These are phyloP conservation scores for Sarcophaga rosellei DNA, from an alignment of 2,888 invertebrate species.

Conservation along the genomic window DNA sequence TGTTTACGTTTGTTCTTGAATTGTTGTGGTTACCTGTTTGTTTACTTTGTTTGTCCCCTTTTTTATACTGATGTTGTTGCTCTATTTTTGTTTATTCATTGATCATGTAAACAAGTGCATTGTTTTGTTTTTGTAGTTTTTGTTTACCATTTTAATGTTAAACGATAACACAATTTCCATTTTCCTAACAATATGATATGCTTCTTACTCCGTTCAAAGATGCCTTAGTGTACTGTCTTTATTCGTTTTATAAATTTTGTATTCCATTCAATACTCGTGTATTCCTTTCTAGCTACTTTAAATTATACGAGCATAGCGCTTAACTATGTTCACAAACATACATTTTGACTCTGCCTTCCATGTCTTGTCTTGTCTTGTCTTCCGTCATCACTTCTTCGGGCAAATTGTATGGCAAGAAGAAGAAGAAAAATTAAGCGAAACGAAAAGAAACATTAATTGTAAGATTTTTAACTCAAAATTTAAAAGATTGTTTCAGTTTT, in stretches of 20 bases:
- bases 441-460: conserved; percentile 1
- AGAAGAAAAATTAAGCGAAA: background rate
- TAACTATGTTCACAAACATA: background rate
- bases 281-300: conserved; percentile 52
- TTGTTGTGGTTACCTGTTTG: no score
- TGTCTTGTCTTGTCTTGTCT: conserved; percentile 50
- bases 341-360: conserved; percentile 12
- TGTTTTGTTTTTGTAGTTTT: no score
- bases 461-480: conserved; percentile 55
- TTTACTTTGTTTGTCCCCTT: no score
- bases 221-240: background rate
- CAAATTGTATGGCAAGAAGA: conserved; percentile 44
- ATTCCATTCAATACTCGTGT: conserved; percentile 9
- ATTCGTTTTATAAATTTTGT: background rate
- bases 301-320: conserved; percentile 20
- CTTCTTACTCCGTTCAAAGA: background rate
- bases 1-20: no score
- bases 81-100: no score
- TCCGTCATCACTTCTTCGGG: conserved; percentile 67
- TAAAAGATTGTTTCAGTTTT: conserved; percentile 47
- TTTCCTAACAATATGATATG: no score
- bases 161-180: no score
- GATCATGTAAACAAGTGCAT: no score
- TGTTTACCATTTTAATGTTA: no score
- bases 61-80: no score